Percentiles rank a stretch among this genome's conserved stretches.
phyloP scores from a whole-genome alignment of 2,113 vertebrate species.

The Rhinolophus ferrumequinum region DNA sequence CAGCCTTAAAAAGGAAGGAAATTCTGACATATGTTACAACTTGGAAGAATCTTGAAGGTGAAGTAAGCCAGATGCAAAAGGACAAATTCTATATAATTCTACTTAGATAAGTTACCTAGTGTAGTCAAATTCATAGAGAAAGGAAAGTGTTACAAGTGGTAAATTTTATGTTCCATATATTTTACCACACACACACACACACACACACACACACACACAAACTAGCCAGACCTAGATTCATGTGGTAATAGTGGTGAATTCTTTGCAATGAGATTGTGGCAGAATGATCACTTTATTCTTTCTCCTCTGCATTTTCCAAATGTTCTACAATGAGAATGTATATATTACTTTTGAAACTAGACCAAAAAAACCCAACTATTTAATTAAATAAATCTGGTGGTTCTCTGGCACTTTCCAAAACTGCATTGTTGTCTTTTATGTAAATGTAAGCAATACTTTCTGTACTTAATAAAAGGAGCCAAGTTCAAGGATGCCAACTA shows the following conservation, averaged over 20 bases:
- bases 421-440: not conserved
- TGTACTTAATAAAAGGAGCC: not conserved
- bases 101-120: not conserved
- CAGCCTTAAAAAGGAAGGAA: not conserved
- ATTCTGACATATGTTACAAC: not conserved
- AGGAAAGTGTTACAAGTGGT: not conserved
- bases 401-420: not conserved
- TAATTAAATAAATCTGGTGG: not conserved
- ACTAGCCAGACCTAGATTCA: not conserved
- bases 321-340: not conserved
- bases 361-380: not conserved
- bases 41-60: not conserved
- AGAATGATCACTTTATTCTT: not conserved
- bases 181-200: not conserved
- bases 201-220: too few relatives aligned
- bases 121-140: not conserved
- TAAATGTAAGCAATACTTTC: not conserved
- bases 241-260: rapidly evolving
- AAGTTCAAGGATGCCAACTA: not conserved
- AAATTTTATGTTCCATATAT: not conserved
- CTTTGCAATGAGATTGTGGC: rapidly evolving
- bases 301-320: not conserved
- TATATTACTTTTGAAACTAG: not conserved
- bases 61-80: not conserved
- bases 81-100: not conserved